phyloP scores from a whole-genome alignment of 2,888 invertebrate species.

The Rhorus exstirpatorius region DNA sequence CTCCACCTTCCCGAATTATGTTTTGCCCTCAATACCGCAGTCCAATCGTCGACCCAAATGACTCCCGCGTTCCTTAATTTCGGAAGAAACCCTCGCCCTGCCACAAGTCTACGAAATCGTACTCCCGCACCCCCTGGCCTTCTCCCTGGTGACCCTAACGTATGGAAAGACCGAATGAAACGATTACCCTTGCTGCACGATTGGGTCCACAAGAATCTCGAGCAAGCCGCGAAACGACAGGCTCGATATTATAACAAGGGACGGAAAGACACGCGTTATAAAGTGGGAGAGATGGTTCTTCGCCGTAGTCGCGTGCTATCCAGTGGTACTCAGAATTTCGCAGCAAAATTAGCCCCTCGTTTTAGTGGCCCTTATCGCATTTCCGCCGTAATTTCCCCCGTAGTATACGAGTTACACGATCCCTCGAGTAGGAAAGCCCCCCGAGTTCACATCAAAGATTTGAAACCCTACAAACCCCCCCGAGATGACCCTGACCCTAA shows the following conservation, averaged over 20 bases:
- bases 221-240: neutral
- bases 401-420: conserved; percentile 13
- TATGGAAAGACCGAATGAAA: neutral
- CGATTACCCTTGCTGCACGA: conserved; percentile 8
- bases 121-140: neutral
- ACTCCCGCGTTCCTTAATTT: conserved; percentile 76
- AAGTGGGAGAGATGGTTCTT: neutral
- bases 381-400: neutral
- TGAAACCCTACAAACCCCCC: too few relatives aligned
- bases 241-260: neutral
- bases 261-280: neutral
- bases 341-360: conserved; percentile 14
- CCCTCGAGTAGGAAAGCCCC: neutral
- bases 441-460: too few relatives aligned
- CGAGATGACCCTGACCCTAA: too few relatives aligned
- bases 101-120: conserved; percentile 12
- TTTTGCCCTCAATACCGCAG: conserved; percentile 66
- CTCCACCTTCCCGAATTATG: conserved; percentile 19
- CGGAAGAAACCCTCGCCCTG: conserved; percentile 65
- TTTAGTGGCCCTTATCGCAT: neutral
- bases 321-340: neutral
- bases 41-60: conserved; percentile 71
- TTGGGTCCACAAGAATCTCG: conserved; percentile 3
- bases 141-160: neutral
- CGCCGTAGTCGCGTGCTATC: neutral